Base-by-base conservation (phyloP, 2,888 invertebrate species). In the Ophion ventricosus region DNA sequence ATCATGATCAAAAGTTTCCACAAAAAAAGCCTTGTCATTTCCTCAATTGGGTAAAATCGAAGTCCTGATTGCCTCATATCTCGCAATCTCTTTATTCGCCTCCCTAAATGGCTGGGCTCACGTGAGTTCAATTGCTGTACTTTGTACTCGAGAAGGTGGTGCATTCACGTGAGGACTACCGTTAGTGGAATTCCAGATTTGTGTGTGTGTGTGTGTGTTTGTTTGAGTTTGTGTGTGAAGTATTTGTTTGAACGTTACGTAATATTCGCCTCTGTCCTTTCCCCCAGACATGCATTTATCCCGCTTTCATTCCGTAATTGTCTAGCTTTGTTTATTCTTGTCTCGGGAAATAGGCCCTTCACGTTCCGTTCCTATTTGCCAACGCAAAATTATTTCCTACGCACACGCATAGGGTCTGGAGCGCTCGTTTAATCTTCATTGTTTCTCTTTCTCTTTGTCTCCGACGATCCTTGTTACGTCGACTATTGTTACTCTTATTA, bases 301-400 rank as follows among this genome's bases (percentile, higher is more conserved):
- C 40, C 54, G 56, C 14, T 26, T 49, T 49, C 17, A 61, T 17
- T 23, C 49, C 17, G 54, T 35, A 14, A 78, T 70, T 61, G 10
- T 69, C 43, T 14, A 14, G 23, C 69, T 70, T 69, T 78, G 26
- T 78, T 69, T 63, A 69, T 77, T 69, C 69, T 25, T 69, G 59
- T 69, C 77, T 59, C 77, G 43, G 43, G 67, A 77, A 77, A 69
- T 77, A 77, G 69, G 59, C 77, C 61, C 69, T 56, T 54, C 40
- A 14, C 54, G 29, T 54, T 54, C 25, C 35, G 5, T 54, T 29
- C 23, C 20, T 25, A 73, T 40, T 0, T 43, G 59, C 40, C 40
- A 43, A 64, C 11, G 35, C n/a, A 75, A 76, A 67, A 67, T 40
- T 57, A 76, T 29, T 56, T n/a, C 29, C 67, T 14, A 10, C 20